Percentiles rank a stretch among this genome's conserved stretches.
Evolutionary conservation across 2,888 invertebrate genomes (phyloP).

Genomic region (Zygothrica quintamaculata): DNA sequence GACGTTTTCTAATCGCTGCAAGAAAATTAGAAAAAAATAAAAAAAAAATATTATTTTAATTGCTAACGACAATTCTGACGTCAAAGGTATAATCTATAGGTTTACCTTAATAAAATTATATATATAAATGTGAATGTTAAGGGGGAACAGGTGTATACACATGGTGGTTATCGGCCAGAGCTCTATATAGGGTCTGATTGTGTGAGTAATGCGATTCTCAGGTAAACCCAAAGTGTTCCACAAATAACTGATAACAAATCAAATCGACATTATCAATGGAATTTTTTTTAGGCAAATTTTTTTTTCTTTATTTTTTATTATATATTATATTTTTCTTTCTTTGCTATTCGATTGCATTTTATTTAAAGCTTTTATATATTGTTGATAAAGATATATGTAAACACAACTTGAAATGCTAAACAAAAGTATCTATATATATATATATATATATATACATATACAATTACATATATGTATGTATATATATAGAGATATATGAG

Average conservation of each 20-base stretch:
- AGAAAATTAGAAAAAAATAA: not conserved
- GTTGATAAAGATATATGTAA: constrained; percentile 63
- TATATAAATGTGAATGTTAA: no score
- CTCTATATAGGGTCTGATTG: constrained; percentile 23
- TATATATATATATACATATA: constrained; percentile 10
- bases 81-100: no score
- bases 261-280: constrained; percentile 54
- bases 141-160: constrained; percentile 3
- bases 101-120: no score
- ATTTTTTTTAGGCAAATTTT: constrained; percentile 51
- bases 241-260: constrained; percentile 40
- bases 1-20: constrained; percentile 1
- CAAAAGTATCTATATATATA: constrained; percentile 11
- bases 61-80: not conserved
- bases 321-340: constrained; percentile 22
- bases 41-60: no score
- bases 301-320: constrained; percentile 29
- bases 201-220: constrained; percentile 40
- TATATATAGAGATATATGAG: not conserved
- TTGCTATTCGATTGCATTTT: constrained; percentile 45
- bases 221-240: constrained; percentile 30
- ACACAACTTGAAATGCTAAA: constrained; percentile 28
- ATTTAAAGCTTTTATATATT: constrained; percentile 53
- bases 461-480: not conserved
- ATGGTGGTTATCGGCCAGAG: constrained; percentile 35